Percentiles rank a stretch among this genome's conserved stretches.
Evolutionary conservation across 1,140 invertebrate species (phyloP).

Genomic region (Sminthurinus signatus): DNA sequence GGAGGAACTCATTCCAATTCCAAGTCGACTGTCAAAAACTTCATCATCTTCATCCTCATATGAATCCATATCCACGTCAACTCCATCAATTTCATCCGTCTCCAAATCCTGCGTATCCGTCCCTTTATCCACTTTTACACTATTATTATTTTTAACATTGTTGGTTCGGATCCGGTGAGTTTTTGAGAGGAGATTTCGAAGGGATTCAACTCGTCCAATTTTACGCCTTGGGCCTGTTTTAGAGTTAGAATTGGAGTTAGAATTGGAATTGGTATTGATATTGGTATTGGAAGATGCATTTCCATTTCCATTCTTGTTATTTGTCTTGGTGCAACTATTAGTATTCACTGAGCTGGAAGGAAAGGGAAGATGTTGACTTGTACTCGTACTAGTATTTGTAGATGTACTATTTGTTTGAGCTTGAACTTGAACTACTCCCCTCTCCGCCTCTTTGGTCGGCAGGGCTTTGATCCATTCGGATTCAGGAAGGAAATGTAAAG

Average conservation of each 20-base stretch:
- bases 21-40: constrained; percentile 6
- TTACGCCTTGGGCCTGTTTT: constrained; percentile 45
- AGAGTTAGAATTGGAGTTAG: neutral
- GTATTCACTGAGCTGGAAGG: neutral
- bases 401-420: neutral
- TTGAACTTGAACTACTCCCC: too few relatives aligned
- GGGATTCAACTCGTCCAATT: constrained; percentile 54
- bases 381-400: too few relatives aligned
- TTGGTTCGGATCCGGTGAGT: constrained; percentile 16
- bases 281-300: too few relatives aligned
- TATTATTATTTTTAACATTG: neutral
- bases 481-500: constrained; percentile 21
- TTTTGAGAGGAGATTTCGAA: constrained; percentile 48
- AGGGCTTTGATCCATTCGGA: neutral
- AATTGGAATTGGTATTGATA: too few relatives aligned
- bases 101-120: constrained; percentile 20
- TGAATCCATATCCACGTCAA: constrained; percentile 2
- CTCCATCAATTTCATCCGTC: constrained; percentile 8
- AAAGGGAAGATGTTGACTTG: neutral
- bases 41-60: constrained; percentile 16
- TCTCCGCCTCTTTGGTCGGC: too few relatives aligned
- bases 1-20: too few relatives aligned
- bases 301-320: neutral
- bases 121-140: constrained; percentile 28
- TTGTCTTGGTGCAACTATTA: neutral